Evolutionary conservation across 2,888 invertebrate genomes (phyloP).

Genomic region (Epinotia ramella): DNA sequence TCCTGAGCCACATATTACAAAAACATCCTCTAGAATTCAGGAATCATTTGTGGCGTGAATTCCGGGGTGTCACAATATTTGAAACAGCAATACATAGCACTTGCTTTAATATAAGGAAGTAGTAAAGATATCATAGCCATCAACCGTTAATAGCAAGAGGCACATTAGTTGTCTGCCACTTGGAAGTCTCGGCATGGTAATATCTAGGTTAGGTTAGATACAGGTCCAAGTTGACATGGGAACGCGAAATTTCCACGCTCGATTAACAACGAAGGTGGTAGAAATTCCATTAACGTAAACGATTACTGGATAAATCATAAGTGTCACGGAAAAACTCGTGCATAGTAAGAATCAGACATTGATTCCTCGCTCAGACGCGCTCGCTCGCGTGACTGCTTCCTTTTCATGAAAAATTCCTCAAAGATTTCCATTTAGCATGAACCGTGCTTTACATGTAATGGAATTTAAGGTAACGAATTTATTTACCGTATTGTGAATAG

Average conservation of each 20-base stretch:
- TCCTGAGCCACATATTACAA: not conserved
- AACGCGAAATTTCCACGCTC: not conserved
- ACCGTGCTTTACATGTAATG: conserved; percentile 34
- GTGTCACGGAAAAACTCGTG: conserved; percentile 9
- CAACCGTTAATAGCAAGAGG: too few species aligned
- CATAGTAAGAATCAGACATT: conserved; percentile 37
- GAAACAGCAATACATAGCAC: not conserved
- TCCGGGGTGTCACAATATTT: not conserved
- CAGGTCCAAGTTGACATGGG: too few species aligned
- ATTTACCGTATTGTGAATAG: not conserved
- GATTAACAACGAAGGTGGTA: not conserved
- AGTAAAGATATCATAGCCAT: too few species aligned
- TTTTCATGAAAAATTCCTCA: conserved; percentile 52
- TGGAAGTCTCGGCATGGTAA: not conserved
- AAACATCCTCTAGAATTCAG: not conserved
- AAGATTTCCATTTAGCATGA: conserved; percentile 47
- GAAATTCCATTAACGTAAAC: not conserved
- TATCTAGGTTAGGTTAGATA: not conserved
- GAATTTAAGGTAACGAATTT: conserved; percentile 13
- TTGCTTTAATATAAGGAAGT: not conserved
- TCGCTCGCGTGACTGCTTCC: conserved; percentile 60
- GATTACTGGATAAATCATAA: conserved; percentile 23
- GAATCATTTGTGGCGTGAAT: not conserved
- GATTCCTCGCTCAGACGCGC: conserved; percentile 51
- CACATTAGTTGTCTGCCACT: not conserved